These are phyloP conservation scores for Oegoconia quadripuncta DNA, from an alignment of 2,888 invertebrate species.

Conservation along the genomic window DNA sequence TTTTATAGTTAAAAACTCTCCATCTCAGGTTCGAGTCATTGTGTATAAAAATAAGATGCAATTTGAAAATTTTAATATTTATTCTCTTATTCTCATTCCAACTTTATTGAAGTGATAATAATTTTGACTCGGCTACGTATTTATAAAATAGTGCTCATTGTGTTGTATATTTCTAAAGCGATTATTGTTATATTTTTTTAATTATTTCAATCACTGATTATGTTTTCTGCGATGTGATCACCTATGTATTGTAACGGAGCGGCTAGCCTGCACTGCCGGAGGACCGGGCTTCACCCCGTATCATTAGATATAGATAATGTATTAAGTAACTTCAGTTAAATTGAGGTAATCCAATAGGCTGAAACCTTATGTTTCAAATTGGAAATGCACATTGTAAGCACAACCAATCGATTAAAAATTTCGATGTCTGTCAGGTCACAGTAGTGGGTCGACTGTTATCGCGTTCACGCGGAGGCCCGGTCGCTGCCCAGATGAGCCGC, in stretches of 20 bases:
- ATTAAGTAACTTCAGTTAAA: not conserved
- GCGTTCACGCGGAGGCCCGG: not conserved
- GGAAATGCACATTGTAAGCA: not conserved
- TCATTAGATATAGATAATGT: not conserved
- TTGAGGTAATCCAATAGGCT: not conserved
- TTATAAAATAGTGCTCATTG: conserved; percentile 52
- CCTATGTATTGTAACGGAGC: conserved; percentile 38
- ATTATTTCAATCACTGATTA: conserved; percentile 52
- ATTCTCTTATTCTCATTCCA: conserved; percentile 69
- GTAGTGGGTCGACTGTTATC: too few species aligned
- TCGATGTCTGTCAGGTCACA: too few species aligned
- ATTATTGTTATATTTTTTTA: conserved; percentile 66
- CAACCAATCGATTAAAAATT: too few species aligned
- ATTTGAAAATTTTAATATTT: conserved; percentile 42
- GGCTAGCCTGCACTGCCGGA: conserved; percentile 46
- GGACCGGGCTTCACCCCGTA: conserved; percentile 13
- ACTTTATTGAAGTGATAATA: conserved; percentile 47
- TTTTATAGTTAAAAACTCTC: conserved; percentile 18
- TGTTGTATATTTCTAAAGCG: conserved; percentile 56
- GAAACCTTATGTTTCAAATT: not conserved
- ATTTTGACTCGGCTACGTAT: conserved; percentile 45
- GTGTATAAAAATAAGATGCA: conserved; percentile 19
- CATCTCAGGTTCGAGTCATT: conserved; percentile 23
- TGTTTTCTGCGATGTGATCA: conserved; percentile 44
- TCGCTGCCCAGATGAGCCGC: conserved; percentile 34